phyloP scores from a whole-genome alignment of 2,888 invertebrate genomes.

The Hydrotaea diabolus region DNA sequence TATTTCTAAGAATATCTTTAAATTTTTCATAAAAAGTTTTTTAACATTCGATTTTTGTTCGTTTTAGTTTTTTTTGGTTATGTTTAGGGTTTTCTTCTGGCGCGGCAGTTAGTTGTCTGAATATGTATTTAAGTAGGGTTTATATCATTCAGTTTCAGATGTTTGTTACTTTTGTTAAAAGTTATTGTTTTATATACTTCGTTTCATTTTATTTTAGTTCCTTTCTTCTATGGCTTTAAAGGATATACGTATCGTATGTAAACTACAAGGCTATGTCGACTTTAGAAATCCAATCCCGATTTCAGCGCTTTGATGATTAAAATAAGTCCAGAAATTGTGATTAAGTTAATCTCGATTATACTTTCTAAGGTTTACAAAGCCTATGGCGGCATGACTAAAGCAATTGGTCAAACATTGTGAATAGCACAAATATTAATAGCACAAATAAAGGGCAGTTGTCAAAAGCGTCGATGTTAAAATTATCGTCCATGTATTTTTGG shows the following conservation, averaged over 20 bases:
- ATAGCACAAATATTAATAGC: too few relatives aligned
- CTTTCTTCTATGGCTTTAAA: background rate
- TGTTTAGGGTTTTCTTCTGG: background rate
- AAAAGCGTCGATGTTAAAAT: too few relatives aligned
- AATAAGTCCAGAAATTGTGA: too few relatives aligned
- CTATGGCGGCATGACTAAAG: too few relatives aligned
- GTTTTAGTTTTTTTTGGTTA: background rate
- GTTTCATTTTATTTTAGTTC: background rate
- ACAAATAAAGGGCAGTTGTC: too few relatives aligned
- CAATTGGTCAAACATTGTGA: too few relatives aligned
- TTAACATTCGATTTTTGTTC: background rate
- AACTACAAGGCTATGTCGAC: background rate
- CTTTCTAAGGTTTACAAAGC: too few relatives aligned
- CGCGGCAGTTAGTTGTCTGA: conserved; percentile 2
- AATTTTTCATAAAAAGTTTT: background rate
- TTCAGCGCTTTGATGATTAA: too few relatives aligned
- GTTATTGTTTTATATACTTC: background rate
- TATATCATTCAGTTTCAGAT: background rate
- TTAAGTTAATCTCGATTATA: too few relatives aligned
- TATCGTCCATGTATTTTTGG: too few relatives aligned
- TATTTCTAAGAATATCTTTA: background rate
- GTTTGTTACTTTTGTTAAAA: background rate
- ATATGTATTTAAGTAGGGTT: conserved; percentile 17
- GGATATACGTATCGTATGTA: background rate
- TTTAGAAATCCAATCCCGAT: too few relatives aligned